Base-by-base conservation (phyloP, 37 sponge, comb jelly and placozoan species). In the Crambe crambe region DNA sequence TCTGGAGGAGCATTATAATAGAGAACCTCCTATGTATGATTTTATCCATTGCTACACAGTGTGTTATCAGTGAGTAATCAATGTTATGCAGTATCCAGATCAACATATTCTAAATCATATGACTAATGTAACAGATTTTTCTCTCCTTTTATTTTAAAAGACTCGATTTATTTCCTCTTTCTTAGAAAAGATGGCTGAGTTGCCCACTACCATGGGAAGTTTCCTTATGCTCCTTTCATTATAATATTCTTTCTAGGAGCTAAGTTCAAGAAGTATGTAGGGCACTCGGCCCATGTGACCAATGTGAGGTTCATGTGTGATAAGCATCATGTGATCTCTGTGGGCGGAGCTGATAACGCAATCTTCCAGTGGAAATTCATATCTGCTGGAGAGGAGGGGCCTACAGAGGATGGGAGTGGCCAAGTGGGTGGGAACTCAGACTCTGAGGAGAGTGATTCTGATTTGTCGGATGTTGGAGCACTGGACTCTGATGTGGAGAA, bases 251-350 rank as follows among this genome's bases (percentile, higher is more conserved):
- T n/a, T n/a, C n/a, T 68, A 90, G 97, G 98, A 57, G 91, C 95
- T n/a, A 94, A 92, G 81, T 95, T 88, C 38, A 74, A 71, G 73
- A 92, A 92, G 75, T 97, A 94, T 67, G 78, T 93, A 44, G 98
- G 98, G 12, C 98, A 97, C 73, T 92, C 96, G 21, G 96, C 96
- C 75, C 98, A 97, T 64, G 98, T 97, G 66, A 97, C 98, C 32
- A 95, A 95, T 85, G 98, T 97, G 10, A 70, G 96, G 22, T 97
- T 95, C 84, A 70, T 79, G 25, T 72, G 57, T 51, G 81, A 86
- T 82, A 80, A 90, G 68, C 70, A 68, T 66, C 82, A 75, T 61
- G 83, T 95, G 56, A 83, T 97, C 42, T 89, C 96, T 68, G 67
- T 91, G 66, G 98, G 98, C 10, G 98, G 98, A 26, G 96, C 83